A percentile compares a stretch with the other conserved stretches of the same genome.
These are phyloP conservation scores for Drosophila tanythrix DNA, from an alignment of 2,888 invertebrate genomes.

Conservation along the genomic window DNA sequence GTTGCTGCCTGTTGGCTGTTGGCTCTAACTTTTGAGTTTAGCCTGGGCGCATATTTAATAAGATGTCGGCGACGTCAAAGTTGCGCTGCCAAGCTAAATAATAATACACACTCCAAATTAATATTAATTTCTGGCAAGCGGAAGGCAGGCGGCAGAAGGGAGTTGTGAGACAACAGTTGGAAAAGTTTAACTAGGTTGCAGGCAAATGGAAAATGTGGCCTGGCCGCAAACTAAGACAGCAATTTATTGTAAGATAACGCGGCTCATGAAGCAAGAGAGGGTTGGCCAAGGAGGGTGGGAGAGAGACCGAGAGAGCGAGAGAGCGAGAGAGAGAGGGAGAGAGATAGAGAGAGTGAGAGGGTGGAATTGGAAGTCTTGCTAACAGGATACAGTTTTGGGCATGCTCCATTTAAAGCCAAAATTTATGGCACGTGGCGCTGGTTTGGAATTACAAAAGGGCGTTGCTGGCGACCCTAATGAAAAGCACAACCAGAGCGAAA, in stretches of 20 bases:
- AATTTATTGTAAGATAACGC: slow-evolving; percentile 75
- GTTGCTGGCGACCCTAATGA: slow-evolving; percentile 64
- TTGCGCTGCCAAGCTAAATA: slow-evolving; percentile 46
- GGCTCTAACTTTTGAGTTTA: slow-evolving; percentile 42
- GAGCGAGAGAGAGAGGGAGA: neutral
- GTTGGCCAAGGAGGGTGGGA: neutral
- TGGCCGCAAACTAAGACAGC: slow-evolving; percentile 69
- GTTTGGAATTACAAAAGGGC: slow-evolving; percentile 64
- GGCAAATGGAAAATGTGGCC: slow-evolving; percentile 15
- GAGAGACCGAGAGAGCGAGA: neutral
- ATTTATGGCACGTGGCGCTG: slow-evolving; percentile 75
- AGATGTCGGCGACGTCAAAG: slow-evolving; percentile 57
- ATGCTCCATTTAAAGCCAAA: slow-evolving; percentile 77
- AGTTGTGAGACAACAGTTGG: slow-evolving; percentile 9
- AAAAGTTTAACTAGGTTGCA: slow-evolving; percentile 41
- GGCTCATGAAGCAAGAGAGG: slow-evolving; percentile 34
- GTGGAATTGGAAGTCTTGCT: slow-evolving; percentile 8
- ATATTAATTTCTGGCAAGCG: slow-evolving; percentile 64
- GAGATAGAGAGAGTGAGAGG: neutral
- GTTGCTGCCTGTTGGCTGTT: slow-evolving; percentile 6
- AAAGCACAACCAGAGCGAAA: slow-evolving; percentile 43
- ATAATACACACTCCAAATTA: slow-evolving; percentile 72
- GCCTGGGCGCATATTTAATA: slow-evolving; percentile 65
- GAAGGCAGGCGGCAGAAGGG: neutral
- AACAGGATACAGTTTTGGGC: slow-evolving; percentile 69